Evolutionary conservation across 92 coral and sea anemone species (phyloP), one percentile per base, ranked within the genome.

Genomic region (Umimayanthus kanabou): DNA sequence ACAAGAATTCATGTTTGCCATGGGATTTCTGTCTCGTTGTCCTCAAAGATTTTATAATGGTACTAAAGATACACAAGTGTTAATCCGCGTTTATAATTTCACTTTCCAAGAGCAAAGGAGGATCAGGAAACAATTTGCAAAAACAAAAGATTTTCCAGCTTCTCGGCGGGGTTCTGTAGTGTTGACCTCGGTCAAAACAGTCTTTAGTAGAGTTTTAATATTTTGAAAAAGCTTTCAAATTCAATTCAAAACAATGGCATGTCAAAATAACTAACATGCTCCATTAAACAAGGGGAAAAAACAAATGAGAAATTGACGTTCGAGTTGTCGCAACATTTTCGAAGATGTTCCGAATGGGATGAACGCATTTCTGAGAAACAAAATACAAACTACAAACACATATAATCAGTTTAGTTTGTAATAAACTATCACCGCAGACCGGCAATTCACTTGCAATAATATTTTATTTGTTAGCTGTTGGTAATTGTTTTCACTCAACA

Each of bases 131-230:
- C 22, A 71, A 2, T 28, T 83, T 70, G 8, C 5, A 22, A 16
- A 69, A 83, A 83, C 71, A 65, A 83, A 83, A 43, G 69, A 2
- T 57, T 61, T 58, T 58, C 47, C 49, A 9, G 9, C 23, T 39
- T 29, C 61, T 83, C 78, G 71, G 78, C 57, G 87, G 87, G 87
- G 87, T 69, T 47, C 69, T 1, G 14, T 15, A 53, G 58, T 53
- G 77, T 23, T 69, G 76, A 82, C 25, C 85, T 5, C 15, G 20
- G 74, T 64, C 73, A 64, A 30, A 28, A 16, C 85, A 9, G 50
- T 47, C 50, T 5, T 47, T 42, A 47, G 10, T 47, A 1, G 50
- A 47, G 10, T 9, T 47, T 47, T 7, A 1, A 47, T 57, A 28
- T 30, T 64, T 40, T 76, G 23, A 76, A 69, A 67, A 69, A n/a